These are phyloP conservation scores for Rallus limicola DNA, from an alignment of 2,113 vertebrate species.

Conservation along the genomic window DNA sequence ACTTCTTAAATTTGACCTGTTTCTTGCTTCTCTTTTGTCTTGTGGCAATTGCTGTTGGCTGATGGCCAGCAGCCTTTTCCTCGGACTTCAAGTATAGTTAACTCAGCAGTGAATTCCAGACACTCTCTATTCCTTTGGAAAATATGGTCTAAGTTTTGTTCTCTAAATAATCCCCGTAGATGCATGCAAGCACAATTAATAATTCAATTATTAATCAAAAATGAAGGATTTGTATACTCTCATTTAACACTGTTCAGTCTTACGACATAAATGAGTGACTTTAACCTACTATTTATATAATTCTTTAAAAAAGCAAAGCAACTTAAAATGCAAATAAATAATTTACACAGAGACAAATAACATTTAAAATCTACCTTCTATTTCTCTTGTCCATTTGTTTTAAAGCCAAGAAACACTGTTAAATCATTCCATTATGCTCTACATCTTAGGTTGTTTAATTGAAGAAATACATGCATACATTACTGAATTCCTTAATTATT, in stretches of 20 bases:
- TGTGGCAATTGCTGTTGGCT: conserved; percentile 36
- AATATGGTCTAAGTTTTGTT: not conserved
- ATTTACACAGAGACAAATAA: conserved; percentile 26
- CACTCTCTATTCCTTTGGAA: not conserved
- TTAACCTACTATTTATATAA: not conserved
- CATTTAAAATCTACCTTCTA: not conserved
- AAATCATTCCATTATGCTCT: not conserved
- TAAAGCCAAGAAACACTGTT: not conserved
- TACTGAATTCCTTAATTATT: conserved; percentile 25
- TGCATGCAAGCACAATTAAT: conserved; percentile 39
- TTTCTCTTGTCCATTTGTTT: conserved; percentile 17
- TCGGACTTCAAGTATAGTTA: not conserved
- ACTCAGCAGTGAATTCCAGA: conserved; percentile 42
- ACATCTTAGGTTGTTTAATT: conserved; percentile 10
- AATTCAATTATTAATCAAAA: conserved; percentile 42
- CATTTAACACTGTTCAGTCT: conserved; percentile 25
- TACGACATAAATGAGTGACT: not conserved
- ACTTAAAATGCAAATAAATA: conserved; percentile 24
- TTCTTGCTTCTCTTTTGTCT: conserved; percentile 48
- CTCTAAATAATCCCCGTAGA: conserved; percentile 54
- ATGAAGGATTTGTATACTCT: conserved; percentile 31
- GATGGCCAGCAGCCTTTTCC: conserved; percentile 12
- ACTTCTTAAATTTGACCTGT: conserved; percentile 63
- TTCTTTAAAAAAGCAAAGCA: not conserved
- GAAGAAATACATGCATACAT: not conserved